Evolutionary conservation across 2,888 invertebrate genomes (phyloP), one percentile per base, ranked within the genome.

Genomic region (Dryobotodes eremita): DNA sequence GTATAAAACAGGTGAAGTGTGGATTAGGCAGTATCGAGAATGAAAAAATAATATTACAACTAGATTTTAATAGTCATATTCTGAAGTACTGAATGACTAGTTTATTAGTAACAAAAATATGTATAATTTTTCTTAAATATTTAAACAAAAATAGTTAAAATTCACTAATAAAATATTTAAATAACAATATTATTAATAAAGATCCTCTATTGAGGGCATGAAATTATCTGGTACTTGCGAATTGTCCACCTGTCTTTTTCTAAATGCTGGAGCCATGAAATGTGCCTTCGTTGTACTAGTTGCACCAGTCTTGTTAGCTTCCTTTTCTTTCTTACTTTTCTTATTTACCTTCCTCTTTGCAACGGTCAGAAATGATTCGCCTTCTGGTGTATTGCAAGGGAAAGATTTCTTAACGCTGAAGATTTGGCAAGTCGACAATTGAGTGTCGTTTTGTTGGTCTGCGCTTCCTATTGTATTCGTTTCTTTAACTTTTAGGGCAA

Each of bases 401-500:
- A 89, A 92, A 48, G 91, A 89, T 85, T 95, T 93, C 66, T 93
- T 93, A 1, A 96, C 91, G 77, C 90, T 93, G 73, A 94, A 96
- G 17, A 96, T 89, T 86, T 92, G 90, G 81, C 96, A 96, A 26
- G 84, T 81, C 10, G 82, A 71, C 7, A 82, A 20, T 11, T 83
- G 87, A 57, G 80, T 87, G 20, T 86, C 84, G n/a, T 89, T 90
- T 55, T 84, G 77, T 61, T 79, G 71, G 8, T 84, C 86, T 26
- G 77, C 46, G 17, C 59, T 71, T 42, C 69, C 62, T 23, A 83
- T 55, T 46, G 69, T 48, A 72, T 80, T 88, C 5, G 84, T 87
- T 90, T 95, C 96, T 84, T 93, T 94, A 23, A 96, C 89, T 91
- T 94, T 94, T 61, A 96, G 72, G 8, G 94, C 96, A 75, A 92